Evolutionary conservation across 2,888 invertebrate genomes (phyloP).

Genomic region (Philhelius pedissequus): DNA sequence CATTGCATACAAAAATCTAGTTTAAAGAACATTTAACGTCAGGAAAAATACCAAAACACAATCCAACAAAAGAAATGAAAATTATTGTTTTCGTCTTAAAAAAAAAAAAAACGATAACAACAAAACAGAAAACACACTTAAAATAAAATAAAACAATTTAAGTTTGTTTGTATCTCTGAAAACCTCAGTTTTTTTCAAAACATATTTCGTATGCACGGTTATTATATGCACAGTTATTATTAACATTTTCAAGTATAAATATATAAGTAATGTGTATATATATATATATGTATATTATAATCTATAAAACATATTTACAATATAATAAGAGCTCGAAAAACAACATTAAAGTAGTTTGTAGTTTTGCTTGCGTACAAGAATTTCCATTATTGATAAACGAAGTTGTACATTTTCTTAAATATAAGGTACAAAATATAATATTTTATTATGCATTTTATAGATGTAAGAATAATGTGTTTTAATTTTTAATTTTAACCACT

Average conservation of each 20-base stretch:
- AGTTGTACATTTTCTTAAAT: conserved; percentile 11
- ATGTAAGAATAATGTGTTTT: conserved; percentile 35
- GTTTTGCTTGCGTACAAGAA: conserved; percentile 64
- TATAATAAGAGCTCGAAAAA: conserved; percentile 32
- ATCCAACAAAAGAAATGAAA: background rate
- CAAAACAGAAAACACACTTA: conserved; percentile 10
- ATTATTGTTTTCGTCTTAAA: background rate
- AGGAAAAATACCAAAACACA: background rate
- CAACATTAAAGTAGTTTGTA: conserved; percentile 48
- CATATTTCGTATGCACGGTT: conserved; percentile 42
- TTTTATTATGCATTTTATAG: conserved; percentile 16
- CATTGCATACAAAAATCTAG: background rate
- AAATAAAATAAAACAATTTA: conserved; percentile 37
- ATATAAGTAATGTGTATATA: conserved; percentile 22
- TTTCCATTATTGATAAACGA: background rate
- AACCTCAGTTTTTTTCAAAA: conserved; percentile 56
- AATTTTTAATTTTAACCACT: conserved; percentile 45
- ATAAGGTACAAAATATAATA: conserved; percentile 57
- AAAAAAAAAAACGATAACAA: background rate
- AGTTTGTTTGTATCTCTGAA: conserved; percentile 61
- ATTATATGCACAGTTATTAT: conserved; percentile 36
- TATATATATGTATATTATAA: conserved; percentile 4
- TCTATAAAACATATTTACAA: conserved; percentile 43
- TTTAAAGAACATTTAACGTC: background rate
- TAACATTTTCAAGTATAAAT: conserved; percentile 55